A percentile compares a stretch with the other conserved stretches of the same genome.
phyloP scores from a whole-genome alignment of 23 tunicate genomes.

The Oikopleura dioica region DNA sequence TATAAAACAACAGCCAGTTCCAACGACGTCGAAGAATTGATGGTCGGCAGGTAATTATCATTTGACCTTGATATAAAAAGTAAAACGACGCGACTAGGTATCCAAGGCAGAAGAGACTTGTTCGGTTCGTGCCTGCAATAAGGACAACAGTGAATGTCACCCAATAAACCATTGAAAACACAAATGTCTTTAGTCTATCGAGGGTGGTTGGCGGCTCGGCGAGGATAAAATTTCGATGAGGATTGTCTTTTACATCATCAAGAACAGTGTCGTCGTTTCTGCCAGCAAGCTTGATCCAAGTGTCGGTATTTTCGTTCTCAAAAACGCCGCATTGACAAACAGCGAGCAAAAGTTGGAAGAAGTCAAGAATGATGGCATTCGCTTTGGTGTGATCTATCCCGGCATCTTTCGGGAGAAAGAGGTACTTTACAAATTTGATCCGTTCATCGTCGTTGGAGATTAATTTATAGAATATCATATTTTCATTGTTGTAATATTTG shows the following conservation, averaged over 20 bases:
- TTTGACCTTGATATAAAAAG: constrained; percentile 28
- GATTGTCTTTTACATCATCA: constrained; percentile 43
- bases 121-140: constrained; percentile 58
- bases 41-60: neutral
- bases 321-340: constrained; percentile 43
- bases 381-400: neutral
- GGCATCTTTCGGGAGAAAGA: too few species aligned
- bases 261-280: constrained; percentile 26
- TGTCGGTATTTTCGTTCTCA: constrained; percentile 15
- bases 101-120: constrained; percentile 72
- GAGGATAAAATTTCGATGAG: constrained; percentile 35
- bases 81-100: constrained; percentile 65
- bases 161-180: constrained; percentile 55
- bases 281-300: constrained; percentile 28
- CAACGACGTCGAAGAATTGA: neutral
- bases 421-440: too few species aligned
- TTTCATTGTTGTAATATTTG: neutral
- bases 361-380: constrained; percentile 19
- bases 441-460: too few species aligned
- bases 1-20: neutral
- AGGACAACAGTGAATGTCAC: constrained; percentile 46
- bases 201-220: constrained; percentile 30
- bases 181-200: constrained; percentile 37
- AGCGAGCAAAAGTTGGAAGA: constrained; percentile 54
- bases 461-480: neutral